A percentile compares a stretch with the other conserved stretches of the same genome.
Evolutionary conservation across 2,113 vertebrate genomes (phyloP).

Genomic region (Otus sunia): DNA sequence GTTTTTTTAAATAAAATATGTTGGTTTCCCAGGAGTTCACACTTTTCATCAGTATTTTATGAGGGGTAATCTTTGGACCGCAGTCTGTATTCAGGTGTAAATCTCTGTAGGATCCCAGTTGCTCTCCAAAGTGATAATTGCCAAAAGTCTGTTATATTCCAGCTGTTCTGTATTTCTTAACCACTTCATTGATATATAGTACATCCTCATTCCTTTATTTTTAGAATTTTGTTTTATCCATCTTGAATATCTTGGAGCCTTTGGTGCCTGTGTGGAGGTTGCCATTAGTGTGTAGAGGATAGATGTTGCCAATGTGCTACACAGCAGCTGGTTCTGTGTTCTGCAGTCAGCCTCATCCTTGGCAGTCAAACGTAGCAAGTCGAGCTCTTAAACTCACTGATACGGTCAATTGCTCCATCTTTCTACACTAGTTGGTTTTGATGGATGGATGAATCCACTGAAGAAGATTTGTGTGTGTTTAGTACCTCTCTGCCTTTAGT

Average conservation of each 20-base stretch:
- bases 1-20: background rate
- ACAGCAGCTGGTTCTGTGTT: background rate
- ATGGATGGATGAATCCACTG: background rate
- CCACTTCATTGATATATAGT: background rate
- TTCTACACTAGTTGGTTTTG: background rate
- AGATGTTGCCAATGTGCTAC: background rate
- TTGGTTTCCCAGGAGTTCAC: background rate
- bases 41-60: background rate
- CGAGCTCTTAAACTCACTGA: background rate
- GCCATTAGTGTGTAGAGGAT: background rate
- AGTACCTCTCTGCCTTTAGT: background rate
- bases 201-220: background rate
- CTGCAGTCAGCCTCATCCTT: background rate
- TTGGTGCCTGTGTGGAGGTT: background rate
- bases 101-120: background rate
- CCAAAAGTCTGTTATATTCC: background rate
- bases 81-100: background rate
- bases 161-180: background rate
- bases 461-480: background rate
- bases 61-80: fast-evolving
- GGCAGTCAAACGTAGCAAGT: background rate
- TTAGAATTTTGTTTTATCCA: background rate
- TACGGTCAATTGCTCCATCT: background rate
- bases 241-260: background rate
- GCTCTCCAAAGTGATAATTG: background rate